A percentile compares a stretch with the other conserved stretches of the same genome.
Conservation (phyloP, 2,888 invertebrate species). For the Apotomis turbidana region DNA sequence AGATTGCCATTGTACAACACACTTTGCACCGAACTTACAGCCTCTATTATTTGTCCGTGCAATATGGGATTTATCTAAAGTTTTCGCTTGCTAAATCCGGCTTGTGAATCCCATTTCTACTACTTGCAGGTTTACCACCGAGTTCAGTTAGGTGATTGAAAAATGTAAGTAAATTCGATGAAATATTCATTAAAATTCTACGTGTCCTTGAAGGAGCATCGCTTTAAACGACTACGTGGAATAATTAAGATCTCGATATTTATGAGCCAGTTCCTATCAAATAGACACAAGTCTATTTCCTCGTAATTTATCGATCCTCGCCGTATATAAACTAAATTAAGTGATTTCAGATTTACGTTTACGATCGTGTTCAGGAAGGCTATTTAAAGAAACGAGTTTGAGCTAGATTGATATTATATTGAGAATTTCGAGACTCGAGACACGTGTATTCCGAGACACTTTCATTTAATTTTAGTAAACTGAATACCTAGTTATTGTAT, state of each 20-base stretch:
- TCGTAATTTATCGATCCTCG: constrained; percentile 9
- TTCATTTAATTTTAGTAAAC: too few relatives aligned
- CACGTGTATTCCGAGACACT: too few relatives aligned
- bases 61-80: constrained; percentile 43
- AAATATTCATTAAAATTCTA: constrained; percentile 31
- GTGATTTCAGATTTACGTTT: constrained; percentile 21
- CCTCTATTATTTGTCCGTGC: constrained; percentile 55
- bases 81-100: constrained; percentile 2
- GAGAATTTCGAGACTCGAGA: too few relatives aligned
- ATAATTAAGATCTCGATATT: constrained; percentile 36
- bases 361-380: constrained; percentile 17
- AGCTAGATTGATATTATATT: not conserved
- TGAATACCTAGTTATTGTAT: constrained; percentile 1
- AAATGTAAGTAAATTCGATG: not conserved
- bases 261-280: constrained; percentile 35
- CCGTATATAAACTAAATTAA: constrained; percentile 23
- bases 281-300: constrained; percentile 33
- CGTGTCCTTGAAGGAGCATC: constrained; percentile 34
- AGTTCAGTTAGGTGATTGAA: not conserved
- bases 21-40: constrained; percentile 56
- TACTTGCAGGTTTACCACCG: too few relatives aligned
- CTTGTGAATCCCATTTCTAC: not conserved
- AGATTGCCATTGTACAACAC: constrained; percentile 64
- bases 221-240: constrained; percentile 36
- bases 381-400: constrained; percentile 15